Evolutionary conservation across 2,888 invertebrate genomes (phyloP), one percentile per base, ranked within the genome.

Genomic region (Caenorhabditis sulstoni): DNA sequence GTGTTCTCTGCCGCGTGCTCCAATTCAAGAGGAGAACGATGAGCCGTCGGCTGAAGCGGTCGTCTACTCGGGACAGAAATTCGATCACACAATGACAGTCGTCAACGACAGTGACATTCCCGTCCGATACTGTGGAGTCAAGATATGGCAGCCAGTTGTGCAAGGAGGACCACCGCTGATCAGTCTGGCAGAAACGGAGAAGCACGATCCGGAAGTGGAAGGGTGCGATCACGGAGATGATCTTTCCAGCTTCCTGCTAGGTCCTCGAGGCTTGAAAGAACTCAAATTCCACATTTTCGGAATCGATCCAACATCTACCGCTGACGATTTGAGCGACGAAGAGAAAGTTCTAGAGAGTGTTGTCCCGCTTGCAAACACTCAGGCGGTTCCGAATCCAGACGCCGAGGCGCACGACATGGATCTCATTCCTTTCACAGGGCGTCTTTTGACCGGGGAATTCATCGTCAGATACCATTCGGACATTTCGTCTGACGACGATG

Each of bases 31-130:
- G 41, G 84, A 84, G 8, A 83, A 87, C 39, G 83, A 79, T n/a
- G 87, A 85, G 50, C 78, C 82, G 11, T 82, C 85, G 11, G 86
- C 87, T 0, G 90, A 89, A 71, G 79, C 85, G 18, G 87, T 84
- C 16, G 85, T 89, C 7, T 89, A 87, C 68, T 86, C 87, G 18
- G 89, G 89, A 18, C 89, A 89, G 73, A 87, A 81, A 83, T 89
- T 89, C 65, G 80, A 82, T 9, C 88, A 89, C 71, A 83, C 86
- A 0, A 74, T 89, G 14, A 85, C 81, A 3, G 71, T 89, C 8
- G 68, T 75, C 16, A 89, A 89, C 65, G 76, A 79, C 61, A 81
- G 73, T 18, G 70, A 73, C 50, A 81, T 89, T 41, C 76, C 79
- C 45, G 88, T 89, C 35, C 47, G 75, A 20, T 84, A 82, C 57